Percentiles rank a stretch among this genome's conserved stretches.
These are phyloP conservation scores for Anaspis maculata DNA, from an alignment of 2,888 invertebrate species.

Conservation along the genomic window DNA sequence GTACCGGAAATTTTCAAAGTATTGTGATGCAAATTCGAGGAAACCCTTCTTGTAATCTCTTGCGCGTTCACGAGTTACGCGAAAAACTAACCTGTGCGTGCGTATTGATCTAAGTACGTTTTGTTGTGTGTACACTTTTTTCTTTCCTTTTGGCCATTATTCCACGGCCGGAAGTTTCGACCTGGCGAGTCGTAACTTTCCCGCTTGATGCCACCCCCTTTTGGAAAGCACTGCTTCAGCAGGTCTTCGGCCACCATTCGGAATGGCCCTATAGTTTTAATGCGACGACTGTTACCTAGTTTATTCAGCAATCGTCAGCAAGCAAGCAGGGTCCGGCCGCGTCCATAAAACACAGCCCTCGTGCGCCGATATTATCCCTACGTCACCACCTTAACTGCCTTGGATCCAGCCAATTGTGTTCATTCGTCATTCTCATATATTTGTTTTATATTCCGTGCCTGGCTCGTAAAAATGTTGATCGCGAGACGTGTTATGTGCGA, in stretches of 20 bases:
- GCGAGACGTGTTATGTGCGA: slow-evolving; percentile 23
- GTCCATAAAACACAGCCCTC: slow-evolving; percentile 33
- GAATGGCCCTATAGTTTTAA: slow-evolving; percentile 26
- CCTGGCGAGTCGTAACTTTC: too few species aligned
- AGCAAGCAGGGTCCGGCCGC: slow-evolving; percentile 22
- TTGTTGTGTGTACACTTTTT: too few species aligned
- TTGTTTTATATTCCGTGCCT: slow-evolving; percentile 29
- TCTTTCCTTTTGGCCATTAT: too few species aligned
- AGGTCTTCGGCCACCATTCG: slow-evolving; percentile 10
- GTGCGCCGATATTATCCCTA: slow-evolving; percentile 28
- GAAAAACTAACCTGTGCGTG: too few species aligned
- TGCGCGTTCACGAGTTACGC: too few species aligned
- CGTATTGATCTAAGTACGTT: too few species aligned
- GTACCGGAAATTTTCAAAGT: too few species aligned
- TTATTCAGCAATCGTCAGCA: slow-evolving; percentile 35
- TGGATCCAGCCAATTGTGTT: slow-evolving; percentile 30
- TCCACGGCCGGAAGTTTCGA: too few species aligned
- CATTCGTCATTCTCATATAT: slow-evolving; percentile 34
- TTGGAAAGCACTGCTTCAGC: slow-evolving; percentile 13
- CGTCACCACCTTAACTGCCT: slow-evolving; percentile 28
- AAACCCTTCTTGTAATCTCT: too few species aligned
- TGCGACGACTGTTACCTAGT: slow-evolving; percentile 33
- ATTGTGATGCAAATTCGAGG: too few species aligned
- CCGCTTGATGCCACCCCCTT: too few species aligned
- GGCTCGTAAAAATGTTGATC: slow-evolving; percentile 29